Percentiles rank a stretch among this genome's conserved stretches.
phyloP scores from a whole-genome alignment of 2,113 vertebrate genomes.

The Garra rufa region DNA sequence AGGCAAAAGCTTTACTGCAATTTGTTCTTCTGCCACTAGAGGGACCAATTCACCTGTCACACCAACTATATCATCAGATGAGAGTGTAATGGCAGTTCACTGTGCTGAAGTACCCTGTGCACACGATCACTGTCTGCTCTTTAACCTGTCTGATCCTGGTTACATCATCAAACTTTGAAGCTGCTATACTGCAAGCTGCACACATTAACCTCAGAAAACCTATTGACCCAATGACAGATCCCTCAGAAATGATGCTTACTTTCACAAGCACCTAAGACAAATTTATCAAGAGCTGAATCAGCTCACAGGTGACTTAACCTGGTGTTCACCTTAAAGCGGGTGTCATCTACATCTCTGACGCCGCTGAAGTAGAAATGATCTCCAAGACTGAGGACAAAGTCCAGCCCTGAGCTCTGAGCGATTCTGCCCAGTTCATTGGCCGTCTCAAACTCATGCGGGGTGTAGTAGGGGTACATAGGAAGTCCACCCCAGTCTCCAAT shows the following conservation, averaged over 20 bases:
- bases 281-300: neutral
- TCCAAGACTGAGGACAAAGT: constrained; percentile 75
- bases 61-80: neutral
- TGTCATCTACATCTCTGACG: constrained; percentile 67
- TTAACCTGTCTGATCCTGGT: neutral
- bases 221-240: neutral
- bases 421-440: constrained; percentile 64
- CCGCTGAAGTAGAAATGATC: constrained; percentile 74
- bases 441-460: constrained; percentile 59
- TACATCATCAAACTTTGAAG: neutral
- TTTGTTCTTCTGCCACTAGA: constrained; percentile 4
- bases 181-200: neutral
- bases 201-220: neutral
- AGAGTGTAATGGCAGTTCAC: neutral
- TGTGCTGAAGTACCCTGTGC: neutral
- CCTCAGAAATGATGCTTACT: neutral
- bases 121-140: neutral
- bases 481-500: constrained; percentile 74
- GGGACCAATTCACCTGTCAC: constrained; percentile 1
- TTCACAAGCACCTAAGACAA: neutral
- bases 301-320: neutral
- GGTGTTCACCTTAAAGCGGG: constrained; percentile 69
- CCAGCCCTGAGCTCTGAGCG: constrained; percentile 56
- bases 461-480: constrained; percentile 67
- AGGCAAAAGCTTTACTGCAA: neutral